Evolutionary conservation across 2,888 invertebrate genomes (phyloP), one percentile per base, ranked within the genome.

Genomic region (Pheosia gnoma): DNA sequence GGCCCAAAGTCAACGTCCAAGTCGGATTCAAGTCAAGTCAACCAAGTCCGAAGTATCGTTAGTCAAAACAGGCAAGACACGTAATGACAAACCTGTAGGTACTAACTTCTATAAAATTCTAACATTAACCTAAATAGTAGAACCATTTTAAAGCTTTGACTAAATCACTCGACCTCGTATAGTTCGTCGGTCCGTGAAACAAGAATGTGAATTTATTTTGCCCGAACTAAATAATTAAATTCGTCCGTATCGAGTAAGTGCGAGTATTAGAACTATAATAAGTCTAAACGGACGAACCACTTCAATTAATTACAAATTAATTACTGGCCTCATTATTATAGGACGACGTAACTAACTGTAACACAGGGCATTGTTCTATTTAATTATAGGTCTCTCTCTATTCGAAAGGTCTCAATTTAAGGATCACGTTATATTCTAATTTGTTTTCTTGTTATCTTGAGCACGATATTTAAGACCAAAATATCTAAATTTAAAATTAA

Each of bases 281-380:
- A 63, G 65, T 67, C 67, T 68, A 57, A 68, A 71, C 70, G 67
- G 66, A 67, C 67, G 51, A 65, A 63, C 63, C 70, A 70, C 71
- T 74, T 66, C 70, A 72, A 77, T 77, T 76, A 72, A 72, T 74
- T 65, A 68, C 63, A 62, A 70, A 72, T 71, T 75, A 77, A 79
- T 80, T 72, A 56, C 11, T 51, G 25, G 25, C 25, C 25, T 25
- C 51, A 41, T 39, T 39, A 43, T 43, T 43, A 9, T 43, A 43
- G 43, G 43, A 43, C 8, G n/a, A n/a, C 47, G 11, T 47, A n/a
- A 4, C n/a, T 47, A n/a, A n/a, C 4, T 47, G n/a, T 47, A 47
- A n/a, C n/a, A 47, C 47, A 5, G 47, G 6, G 47, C n/a, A 47
- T n/a, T n/a, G 47, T n/a, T 47, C 47, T n/a, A n/a, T 47, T 45